Evolutionary conservation across 1,140 invertebrate species (phyloP), one percentile per base, ranked within the genome.

Genomic region (Rhagoletis zephyria): DNA sequence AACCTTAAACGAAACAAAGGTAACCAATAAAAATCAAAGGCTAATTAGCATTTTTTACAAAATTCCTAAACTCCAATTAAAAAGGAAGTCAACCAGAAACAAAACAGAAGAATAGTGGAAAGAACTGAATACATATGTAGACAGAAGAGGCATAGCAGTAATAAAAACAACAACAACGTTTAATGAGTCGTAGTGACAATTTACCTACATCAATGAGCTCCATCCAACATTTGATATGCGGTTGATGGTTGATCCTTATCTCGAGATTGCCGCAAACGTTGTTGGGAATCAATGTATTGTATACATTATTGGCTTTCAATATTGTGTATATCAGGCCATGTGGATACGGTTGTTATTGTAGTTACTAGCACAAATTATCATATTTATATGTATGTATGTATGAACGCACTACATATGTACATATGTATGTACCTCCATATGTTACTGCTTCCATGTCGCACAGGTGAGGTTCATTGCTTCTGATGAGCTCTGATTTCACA

Each of bases 401-500:
- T 30, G 30, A 30, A 30, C 30, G 0, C 30, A 30, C 30, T 30
- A 74, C 51, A 4, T n/a, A 10, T 45, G 56, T 81, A 14, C 6
- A 0, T 30, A 74, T n/a, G 1, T n/a, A 10, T 45, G 56, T 81
- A 14, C 6, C 4, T 16, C 9, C n/a, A 63, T 63, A 63, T 63
- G 30, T 30, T 30, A 30, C n/a, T 63, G 4, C n/a, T 74, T 10
- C 42, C 70, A 56, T 74, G 16, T 45, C 74, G 74, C 10, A 81
- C 45, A 81, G 74, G 74, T 81, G 74, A 12, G 48, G 48, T 56
- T 81, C 74, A 81, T 81, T 56, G 74, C 48, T 81, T 14, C 48
- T 56, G 48, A 81, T 81, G 74, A 81, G 74, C 74, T 81, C 74
- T 81, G 74, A 81, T 81, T 81, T 81, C 74, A 81, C 74, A 81